Percentiles rank a stretch among this genome's conserved stretches.
phyloP scores from a whole-genome alignment of 2,797 vertebrate genomes.

The Urophycis tenuis region DNA sequence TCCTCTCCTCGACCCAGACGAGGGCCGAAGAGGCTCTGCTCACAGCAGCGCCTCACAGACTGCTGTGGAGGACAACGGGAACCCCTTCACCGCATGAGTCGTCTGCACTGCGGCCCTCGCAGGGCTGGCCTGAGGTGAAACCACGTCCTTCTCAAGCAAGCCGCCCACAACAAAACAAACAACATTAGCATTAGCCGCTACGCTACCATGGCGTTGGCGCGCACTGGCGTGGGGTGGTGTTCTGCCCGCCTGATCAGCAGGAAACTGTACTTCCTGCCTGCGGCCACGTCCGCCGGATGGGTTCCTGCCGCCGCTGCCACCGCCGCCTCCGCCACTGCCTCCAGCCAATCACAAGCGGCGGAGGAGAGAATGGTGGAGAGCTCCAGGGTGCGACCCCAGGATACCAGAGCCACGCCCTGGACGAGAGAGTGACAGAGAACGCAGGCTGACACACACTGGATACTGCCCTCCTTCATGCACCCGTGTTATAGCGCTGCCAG shows the following conservation, averaged over 20 bases:
- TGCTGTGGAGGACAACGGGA: slow-evolving; percentile 31
- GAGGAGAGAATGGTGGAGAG: slow-evolving; percentile 58
- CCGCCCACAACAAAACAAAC: slow-evolving; percentile 10
- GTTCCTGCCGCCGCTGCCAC: slow-evolving; percentile 16
- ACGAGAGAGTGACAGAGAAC: slow-evolving; percentile 19
- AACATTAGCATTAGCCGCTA: neutral
- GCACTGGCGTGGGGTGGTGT: no score
- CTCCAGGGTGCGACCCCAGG: slow-evolving; percentile 75
- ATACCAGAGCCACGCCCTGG: slow-evolving; percentile 75
- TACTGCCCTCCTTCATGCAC: neutral
- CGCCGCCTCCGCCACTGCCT: slow-evolving; percentile 39
- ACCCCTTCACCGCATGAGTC: neutral
- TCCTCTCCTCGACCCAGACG: slow-evolving; percentile 1
- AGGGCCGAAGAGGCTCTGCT: slow-evolving; percentile 41
- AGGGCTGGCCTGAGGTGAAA: neutral
- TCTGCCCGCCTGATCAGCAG: slow-evolving; percentile 51
- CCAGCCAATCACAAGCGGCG: slow-evolving; percentile 69
- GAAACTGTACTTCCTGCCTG: slow-evolving; percentile 56
- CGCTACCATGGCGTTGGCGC: slow-evolving; percentile 36
- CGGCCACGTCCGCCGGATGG: neutral
- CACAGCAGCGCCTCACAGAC: slow-evolving; percentile 62
- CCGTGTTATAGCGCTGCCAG: neutral
- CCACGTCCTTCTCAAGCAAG: neutral
- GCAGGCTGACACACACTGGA: neutral
- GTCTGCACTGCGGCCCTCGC: neutral